phyloP scores from a whole-genome alignment of 2,888 invertebrate genomes.

The Melikaiella ostensackeni region DNA sequence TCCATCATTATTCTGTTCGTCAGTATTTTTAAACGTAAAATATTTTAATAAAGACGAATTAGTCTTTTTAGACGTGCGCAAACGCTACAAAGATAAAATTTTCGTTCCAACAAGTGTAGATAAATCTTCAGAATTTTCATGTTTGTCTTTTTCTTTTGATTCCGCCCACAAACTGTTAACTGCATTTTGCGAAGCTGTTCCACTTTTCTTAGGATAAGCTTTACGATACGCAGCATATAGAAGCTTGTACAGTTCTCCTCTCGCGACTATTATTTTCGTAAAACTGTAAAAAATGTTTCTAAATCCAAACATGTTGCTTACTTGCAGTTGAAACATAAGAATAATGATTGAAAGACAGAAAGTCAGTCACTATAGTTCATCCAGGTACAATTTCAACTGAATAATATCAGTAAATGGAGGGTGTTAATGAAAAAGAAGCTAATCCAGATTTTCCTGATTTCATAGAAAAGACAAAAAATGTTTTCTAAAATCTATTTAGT shows the following conservation, averaged over 20 bases:
- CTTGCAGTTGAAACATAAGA: background rate
- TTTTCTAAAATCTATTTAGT: too few relatives aligned
- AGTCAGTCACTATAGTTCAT: too few relatives aligned
- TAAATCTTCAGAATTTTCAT: background rate
- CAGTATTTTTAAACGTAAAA: background rate
- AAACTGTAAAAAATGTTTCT: background rate
- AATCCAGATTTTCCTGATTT: too few relatives aligned
- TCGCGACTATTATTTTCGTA: background rate
- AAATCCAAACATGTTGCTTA: background rate
- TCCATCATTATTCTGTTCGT: background rate
- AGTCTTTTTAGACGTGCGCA: background rate
- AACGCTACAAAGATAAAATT: background rate
- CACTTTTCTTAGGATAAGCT: background rate
- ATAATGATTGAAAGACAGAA: too few relatives aligned
- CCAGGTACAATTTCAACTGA: too few relatives aligned
- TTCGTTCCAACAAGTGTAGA: background rate
- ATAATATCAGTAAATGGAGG: too few relatives aligned
- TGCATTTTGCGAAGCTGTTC: background rate
- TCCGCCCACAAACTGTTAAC: background rate
- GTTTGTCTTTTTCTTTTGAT: background rate
- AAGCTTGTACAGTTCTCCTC: background rate
- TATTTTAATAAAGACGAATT: conserved; percentile 2
- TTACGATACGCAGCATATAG: conserved; percentile 7
- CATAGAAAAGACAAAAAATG: too few relatives aligned
- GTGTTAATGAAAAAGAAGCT: too few relatives aligned